Percentiles rank a stretch among this genome's conserved stretches.
These are phyloP conservation scores for Ctenicera cuprea DNA, from an alignment of 2,888 invertebrate species.

Conservation along the genomic window DNA sequence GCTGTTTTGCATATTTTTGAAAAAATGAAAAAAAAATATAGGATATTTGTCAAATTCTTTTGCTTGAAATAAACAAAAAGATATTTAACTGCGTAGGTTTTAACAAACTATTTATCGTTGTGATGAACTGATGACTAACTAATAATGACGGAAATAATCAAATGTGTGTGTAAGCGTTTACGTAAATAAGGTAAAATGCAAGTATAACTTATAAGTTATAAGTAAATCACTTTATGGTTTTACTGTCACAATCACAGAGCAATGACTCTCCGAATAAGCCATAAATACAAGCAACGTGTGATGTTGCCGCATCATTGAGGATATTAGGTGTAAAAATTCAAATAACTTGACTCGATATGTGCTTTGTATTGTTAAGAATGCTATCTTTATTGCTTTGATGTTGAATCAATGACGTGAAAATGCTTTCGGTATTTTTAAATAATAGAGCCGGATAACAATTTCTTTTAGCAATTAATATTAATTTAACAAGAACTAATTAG, in stretches of 20 bases:
- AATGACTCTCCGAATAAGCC: slow-evolving; percentile 39
- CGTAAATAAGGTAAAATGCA: not conserved
- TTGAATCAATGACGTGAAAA: not conserved
- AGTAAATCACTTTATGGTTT: slow-evolving; percentile 42
- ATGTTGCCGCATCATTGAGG: slow-evolving; percentile 52
- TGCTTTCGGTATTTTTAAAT: not conserved
- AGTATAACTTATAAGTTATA: not conserved
- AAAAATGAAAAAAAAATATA: too few relatives aligned
- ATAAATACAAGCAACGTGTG: slow-evolving; percentile 45
- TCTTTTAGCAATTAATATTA: too few relatives aligned
- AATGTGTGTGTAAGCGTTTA: not conserved
- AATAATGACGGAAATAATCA: not conserved
- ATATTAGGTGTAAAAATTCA: slow-evolving; percentile 52
- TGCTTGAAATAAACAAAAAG: too few relatives aligned
- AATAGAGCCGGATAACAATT: too few relatives aligned
- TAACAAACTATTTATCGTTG: too few relatives aligned
- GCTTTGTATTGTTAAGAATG: slow-evolving; percentile 28
- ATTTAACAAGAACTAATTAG: too few relatives aligned
- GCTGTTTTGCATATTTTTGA: too few relatives aligned
- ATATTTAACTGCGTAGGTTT: too few relatives aligned
- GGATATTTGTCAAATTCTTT: too few relatives aligned
- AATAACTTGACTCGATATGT: slow-evolving; percentile 41
- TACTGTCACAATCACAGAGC: slow-evolving; percentile 43
- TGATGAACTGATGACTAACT: not conserved
- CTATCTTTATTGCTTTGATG: slow-evolving; percentile 46